Evolutionary conservation across 2,888 invertebrate species (phyloP).

Genomic region (Dyspetes luteomarginatus): DNA sequence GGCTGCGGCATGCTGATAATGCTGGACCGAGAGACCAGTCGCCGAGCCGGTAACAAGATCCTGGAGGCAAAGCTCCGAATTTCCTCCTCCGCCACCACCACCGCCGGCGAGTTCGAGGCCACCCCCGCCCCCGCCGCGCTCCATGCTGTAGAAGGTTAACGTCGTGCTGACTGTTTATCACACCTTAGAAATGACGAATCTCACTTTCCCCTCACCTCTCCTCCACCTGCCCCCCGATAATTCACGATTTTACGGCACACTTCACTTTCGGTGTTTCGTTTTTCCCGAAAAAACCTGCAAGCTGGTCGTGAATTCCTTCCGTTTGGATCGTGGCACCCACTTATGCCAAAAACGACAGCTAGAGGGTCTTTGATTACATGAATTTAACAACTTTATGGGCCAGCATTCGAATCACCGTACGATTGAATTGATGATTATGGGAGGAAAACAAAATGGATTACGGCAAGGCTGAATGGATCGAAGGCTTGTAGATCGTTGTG

Average conservation of each 20-base stretch:
- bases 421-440: background rate
- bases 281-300: background rate
- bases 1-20: conserved; percentile 84
- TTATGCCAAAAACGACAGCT: conserved; percentile 1
- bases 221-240: conserved; percentile 16
- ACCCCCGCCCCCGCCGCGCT: conserved; percentile 82
- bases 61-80: conserved; percentile 90
- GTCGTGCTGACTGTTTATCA: conserved; percentile 84
- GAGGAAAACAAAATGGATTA: too few species aligned
- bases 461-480: too few species aligned
- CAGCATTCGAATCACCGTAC: conserved; percentile 8
- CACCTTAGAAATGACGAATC: conserved; percentile 76
- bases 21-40: conserved; percentile 84
- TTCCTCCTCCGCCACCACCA: conserved; percentile 74
- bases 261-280: conserved; percentile 29
- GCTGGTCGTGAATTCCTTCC: background rate
- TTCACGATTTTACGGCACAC: conserved; percentile 38
- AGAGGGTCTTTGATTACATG: background rate
- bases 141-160: conserved; percentile 84
- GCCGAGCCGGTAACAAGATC: conserved; percentile 88
- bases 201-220: conserved; percentile 61
- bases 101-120: conserved; percentile 82
- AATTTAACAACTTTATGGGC: background rate
- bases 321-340: conserved; percentile 6
- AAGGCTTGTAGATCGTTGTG: too few species aligned